Evolutionary conservation across 2,113 vertebrate genomes (phyloP).

Genomic region (Australoheros scitulus): DNA sequence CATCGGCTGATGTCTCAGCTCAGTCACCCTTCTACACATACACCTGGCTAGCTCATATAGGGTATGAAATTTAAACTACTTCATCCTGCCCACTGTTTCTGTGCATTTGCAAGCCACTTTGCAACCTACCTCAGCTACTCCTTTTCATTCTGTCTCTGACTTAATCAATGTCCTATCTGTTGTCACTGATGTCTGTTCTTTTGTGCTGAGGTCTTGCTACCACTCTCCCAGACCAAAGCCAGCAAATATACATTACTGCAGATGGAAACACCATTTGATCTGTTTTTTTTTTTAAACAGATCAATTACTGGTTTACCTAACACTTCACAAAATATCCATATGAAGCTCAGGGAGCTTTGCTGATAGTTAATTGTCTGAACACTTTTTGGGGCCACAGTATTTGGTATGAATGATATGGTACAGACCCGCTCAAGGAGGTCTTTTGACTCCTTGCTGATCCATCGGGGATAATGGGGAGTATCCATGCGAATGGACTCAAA

Average conservation of each 20-base stretch:
- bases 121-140: not conserved
- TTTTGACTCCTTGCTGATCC: slow-evolving; percentile 95
- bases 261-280: not conserved
- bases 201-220: not conserved
- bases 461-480: slow-evolving; percentile 94
- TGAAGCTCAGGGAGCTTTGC: not conserved
- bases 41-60: not conserved
- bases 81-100: not conserved
- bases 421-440: slow-evolving; percentile 93
- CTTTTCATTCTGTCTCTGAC: not conserved
- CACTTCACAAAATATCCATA: not conserved
- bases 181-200: not conserved
- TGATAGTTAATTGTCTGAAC: not conserved
- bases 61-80: not conserved
- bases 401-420: not conserved
- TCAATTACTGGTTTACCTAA: not conserved
- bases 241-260: not conserved
- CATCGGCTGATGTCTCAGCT: not conserved
- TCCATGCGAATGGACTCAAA: slow-evolving; percentile 98
- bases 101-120: not conserved
- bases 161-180: not conserved
- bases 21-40: not conserved
- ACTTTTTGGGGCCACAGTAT: not conserved
- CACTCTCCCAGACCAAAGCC: not conserved
- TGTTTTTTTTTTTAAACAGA: not conserved